phyloP scores from a whole-genome alignment of 1,140 invertebrate genomes.

The Lerema accius region DNA sequence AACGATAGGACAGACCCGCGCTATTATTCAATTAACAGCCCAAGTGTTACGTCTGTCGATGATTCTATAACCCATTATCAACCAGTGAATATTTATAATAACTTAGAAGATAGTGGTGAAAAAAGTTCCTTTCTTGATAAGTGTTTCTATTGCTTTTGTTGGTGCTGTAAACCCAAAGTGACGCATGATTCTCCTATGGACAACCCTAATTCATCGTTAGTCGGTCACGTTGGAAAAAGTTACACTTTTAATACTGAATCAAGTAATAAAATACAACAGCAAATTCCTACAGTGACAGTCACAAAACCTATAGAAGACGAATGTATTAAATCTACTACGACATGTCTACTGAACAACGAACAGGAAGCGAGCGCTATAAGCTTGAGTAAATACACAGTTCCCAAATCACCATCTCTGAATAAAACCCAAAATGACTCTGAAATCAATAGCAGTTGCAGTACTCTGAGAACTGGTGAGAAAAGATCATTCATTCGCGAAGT shows the following conservation, averaged over 20 bases:
- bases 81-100: conserved; percentile 61
- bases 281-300: conserved; percentile 39
- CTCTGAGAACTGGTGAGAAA: conserved; percentile 72
- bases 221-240: conserved; percentile 55
- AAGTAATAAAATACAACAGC: conserved; percentile 21
- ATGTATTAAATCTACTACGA: conserved; percentile 56
- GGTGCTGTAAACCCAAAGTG: conserved; percentile 47
- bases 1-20: conserved; percentile 41
- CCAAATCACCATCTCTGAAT: conserved; percentile 20
- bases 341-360: conserved; percentile 52
- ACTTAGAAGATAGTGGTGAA: conserved; percentile 40
- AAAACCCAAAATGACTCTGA: conserved; percentile 42
- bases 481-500: conserved; percentile 69
- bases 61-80: conserved; percentile 42
- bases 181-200: conserved; percentile 49
- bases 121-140: conserved; percentile 42
- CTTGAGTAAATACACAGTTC: conserved; percentile 40
- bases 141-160: conserved; percentile 53
- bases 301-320: conserved; percentile 53
- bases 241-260: conserved; percentile 56
- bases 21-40: conserved; percentile 56
- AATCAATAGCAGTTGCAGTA: conserved; percentile 52
- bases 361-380: conserved; percentile 47
- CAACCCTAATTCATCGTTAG: conserved; percentile 59
- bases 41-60: conserved; percentile 35